phyloP scores from a whole-genome alignment of 2,797 vertebrate species.

The Xenops minutus region DNA sequence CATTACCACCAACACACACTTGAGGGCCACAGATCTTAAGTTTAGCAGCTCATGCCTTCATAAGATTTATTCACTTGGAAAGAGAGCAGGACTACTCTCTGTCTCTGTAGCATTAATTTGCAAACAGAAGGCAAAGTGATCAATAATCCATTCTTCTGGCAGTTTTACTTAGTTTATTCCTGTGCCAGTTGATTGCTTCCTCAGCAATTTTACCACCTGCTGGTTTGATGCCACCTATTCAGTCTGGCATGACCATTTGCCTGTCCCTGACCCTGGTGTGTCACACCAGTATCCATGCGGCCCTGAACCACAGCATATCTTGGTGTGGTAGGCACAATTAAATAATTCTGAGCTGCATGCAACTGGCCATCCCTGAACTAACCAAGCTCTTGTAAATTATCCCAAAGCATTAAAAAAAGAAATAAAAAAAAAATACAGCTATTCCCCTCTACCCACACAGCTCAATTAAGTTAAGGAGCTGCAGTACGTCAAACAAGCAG shows the following conservation, averaged over 20 bases:
- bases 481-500: not conserved
- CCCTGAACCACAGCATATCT: not conserved
- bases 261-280: not conserved
- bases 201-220: not conserved
- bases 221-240: not conserved
- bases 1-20: not conserved
- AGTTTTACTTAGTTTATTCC: not conserved
- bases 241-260: fast-evolving
- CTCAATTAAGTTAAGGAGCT: not conserved
- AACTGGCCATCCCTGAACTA: not conserved
- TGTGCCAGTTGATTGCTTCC: not conserved
- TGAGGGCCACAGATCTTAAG: not conserved
- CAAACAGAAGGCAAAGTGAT: not conserved
- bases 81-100: not conserved
- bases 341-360: not conserved
- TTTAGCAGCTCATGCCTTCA: not conserved
- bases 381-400: not conserved
- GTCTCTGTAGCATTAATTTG: not conserved
- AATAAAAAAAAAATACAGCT: not conserved
- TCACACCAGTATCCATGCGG: not conserved
- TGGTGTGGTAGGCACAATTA: not conserved
- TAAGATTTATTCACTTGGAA: not conserved
- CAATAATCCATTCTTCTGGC: not conserved
- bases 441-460: not conserved
- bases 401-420: not conserved